Conservation (phyloP, 2,888 invertebrate species). For the Napeogenes sylphis region DNA sequence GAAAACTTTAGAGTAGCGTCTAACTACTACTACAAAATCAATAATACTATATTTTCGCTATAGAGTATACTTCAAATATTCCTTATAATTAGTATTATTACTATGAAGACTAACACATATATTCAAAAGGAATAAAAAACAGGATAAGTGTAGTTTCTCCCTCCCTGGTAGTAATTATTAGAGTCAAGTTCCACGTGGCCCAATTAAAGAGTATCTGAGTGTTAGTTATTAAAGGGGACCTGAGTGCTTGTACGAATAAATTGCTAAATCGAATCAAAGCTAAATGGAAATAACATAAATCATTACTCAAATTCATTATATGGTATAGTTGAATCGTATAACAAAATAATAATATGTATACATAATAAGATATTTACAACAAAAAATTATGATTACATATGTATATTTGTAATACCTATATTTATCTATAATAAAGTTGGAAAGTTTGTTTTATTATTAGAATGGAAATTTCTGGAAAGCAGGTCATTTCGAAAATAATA, state of each 20-base stretch:
- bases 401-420: no score
- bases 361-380: no score
- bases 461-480: no score
- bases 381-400: no score
- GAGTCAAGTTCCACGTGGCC: constrained; percentile 25
- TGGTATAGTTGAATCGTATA: not conserved
- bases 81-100: not conserved
- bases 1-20: no score
- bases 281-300: constrained; percentile 25
- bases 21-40: no score
- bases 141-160: not conserved
- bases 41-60: not conserved
- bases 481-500: no score
- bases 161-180: constrained; percentile 2
- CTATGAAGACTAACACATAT: no score
- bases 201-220: constrained; percentile 18
- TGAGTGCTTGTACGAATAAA: constrained; percentile 23
- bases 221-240: constrained; percentile 22
- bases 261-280: constrained; percentile 42
- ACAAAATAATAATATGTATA: no score
- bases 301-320: not conserved
- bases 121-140: not conserved
- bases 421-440: no score
- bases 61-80: not conserved
- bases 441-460: no score